Evolutionary conservation across 2,888 invertebrate genomes (phyloP).

Genomic region (Amblyjoppa proteus): DNA sequence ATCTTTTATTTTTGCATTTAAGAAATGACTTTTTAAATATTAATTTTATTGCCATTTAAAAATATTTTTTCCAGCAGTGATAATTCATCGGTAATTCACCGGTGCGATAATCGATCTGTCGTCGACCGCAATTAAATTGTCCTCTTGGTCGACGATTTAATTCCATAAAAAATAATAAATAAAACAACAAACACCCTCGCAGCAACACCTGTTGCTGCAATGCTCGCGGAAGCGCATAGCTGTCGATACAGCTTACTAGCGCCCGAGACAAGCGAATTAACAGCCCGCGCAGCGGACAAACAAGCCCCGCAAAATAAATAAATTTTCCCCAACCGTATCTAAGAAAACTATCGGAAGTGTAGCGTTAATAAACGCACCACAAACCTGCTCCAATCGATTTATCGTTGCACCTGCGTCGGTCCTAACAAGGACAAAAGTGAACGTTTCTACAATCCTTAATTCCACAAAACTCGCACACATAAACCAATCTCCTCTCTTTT

Average conservation of each 20-base stretch:
- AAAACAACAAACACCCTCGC: not conserved
- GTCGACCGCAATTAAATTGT: not conserved
- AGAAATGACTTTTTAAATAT: too few species aligned
- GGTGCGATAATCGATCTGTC: not conserved
- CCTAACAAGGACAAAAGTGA: constrained; percentile 52
- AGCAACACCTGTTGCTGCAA: constrained; percentile 44
- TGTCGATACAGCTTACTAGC: constrained; percentile 3
- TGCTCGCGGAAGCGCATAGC: not conserved
- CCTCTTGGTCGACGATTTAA: not conserved
- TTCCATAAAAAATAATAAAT: not conserved
- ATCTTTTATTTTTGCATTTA: too few species aligned
- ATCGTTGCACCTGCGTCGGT: constrained; percentile 48
- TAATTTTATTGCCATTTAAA: too few species aligned
- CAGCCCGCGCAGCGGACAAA: not conserved
- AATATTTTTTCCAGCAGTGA: not conserved
- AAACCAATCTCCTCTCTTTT: too few species aligned
- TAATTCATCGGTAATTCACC: not conserved
- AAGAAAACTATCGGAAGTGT: constrained; percentile 39
- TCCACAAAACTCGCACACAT: too few species aligned
- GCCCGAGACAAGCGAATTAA: constrained; percentile 17
- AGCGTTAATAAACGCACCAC: constrained; percentile 11
- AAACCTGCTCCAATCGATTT: constrained; percentile 26
- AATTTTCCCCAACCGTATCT: constrained; percentile 24
- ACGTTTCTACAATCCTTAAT: constrained; percentile 6
- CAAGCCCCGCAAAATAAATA: not conserved